A percentile compares a stretch with the other conserved stretches of the same genome.
phyloP scores from a whole-genome alignment of 2,113 vertebrate genomes.

The Coptodon rendalli region DNA sequence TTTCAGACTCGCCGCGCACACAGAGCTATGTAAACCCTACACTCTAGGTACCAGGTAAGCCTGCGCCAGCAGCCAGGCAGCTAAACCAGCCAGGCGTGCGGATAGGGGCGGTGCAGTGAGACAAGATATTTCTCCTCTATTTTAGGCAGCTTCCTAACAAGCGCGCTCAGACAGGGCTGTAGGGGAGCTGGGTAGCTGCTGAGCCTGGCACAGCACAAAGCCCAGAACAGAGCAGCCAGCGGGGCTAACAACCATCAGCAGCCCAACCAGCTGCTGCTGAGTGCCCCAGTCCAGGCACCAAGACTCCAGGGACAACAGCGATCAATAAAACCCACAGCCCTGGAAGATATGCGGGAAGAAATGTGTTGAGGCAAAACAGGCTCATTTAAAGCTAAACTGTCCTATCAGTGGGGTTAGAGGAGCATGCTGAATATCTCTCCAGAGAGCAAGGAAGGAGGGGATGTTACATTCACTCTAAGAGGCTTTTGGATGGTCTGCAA shows the following conservation, averaged over 20 bases:
- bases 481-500: slow-evolving; percentile 40
- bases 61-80: slow-evolving; percentile 24
- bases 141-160: slow-evolving; percentile 67
- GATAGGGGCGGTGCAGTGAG: slow-evolving; percentile 53
- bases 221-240: slow-evolving; percentile 58
- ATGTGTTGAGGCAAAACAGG: slow-evolving; percentile 68
- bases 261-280: slow-evolving; percentile 67
- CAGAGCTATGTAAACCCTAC: not conserved
- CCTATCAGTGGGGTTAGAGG: slow-evolving; percentile 54
- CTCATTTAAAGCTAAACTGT: slow-evolving; percentile 67
- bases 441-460: slow-evolving; percentile 27
- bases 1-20: not conserved
- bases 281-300: slow-evolving; percentile 61
- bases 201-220: slow-evolving; percentile 63
- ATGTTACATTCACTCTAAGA: slow-evolving; percentile 28
- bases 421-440: slow-evolving; percentile 47
- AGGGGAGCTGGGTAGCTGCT: slow-evolving; percentile 58
- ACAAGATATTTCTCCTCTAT: slow-evolving; percentile 64
- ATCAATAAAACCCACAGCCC: slow-evolving; percentile 68
- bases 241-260: slow-evolving; percentile 66
- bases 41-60: slow-evolving; percentile 48
- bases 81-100: slow-evolving; percentile 58
- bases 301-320: slow-evolving; percentile 50
- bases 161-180: slow-evolving; percentile 58
- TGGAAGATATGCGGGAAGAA: slow-evolving; percentile 58